Evolutionary conservation across 1,140 invertebrate genomes (phyloP).

Genomic region (Drosophila kepulauana): DNA sequence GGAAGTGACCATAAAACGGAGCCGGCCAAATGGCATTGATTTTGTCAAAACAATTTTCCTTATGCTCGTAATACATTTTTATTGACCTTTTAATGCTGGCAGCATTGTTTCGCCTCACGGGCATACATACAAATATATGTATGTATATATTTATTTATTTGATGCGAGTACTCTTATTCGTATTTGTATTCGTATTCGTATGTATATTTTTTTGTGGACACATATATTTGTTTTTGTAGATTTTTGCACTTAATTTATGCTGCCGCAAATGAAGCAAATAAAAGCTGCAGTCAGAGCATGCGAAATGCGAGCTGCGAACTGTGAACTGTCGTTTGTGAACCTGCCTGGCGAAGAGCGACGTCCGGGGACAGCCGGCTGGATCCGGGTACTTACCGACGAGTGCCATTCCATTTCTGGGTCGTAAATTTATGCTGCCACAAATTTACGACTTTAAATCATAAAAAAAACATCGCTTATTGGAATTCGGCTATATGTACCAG

Average conservation of each 20-base stretch:
- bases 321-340: neutral
- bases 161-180: neutral
- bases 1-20: slow-evolving; percentile 51
- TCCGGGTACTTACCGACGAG: slow-evolving; percentile 61
- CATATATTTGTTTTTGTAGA: slow-evolving; percentile 59
- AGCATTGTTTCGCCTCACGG: slow-evolving; percentile 24
- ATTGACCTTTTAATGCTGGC: slow-evolving; percentile 45
- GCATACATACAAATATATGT: neutral
- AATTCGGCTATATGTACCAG: slow-evolving; percentile 27
- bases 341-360: neutral
- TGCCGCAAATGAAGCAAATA: slow-evolving; percentile 74
- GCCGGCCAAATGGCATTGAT: slow-evolving; percentile 40
- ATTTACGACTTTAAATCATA: slow-evolving; percentile 82
- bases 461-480: slow-evolving; percentile 67
- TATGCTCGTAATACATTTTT: slow-evolving; percentile 50
- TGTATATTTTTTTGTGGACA: slow-evolving; percentile 25
- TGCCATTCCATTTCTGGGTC: slow-evolving; percentile 75
- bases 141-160: slow-evolving; percentile 1
- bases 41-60: slow-evolving; percentile 51
- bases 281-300: slow-evolving; percentile 51
- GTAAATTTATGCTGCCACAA: slow-evolving; percentile 73
- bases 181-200: neutral
- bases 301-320: neutral
- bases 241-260: slow-evolving; percentile 79
- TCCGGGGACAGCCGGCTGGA: slow-evolving; percentile 48